phyloP scores from a whole-genome alignment of 2,797 vertebrate genomes.

The Gobio occitaniae region DNA sequence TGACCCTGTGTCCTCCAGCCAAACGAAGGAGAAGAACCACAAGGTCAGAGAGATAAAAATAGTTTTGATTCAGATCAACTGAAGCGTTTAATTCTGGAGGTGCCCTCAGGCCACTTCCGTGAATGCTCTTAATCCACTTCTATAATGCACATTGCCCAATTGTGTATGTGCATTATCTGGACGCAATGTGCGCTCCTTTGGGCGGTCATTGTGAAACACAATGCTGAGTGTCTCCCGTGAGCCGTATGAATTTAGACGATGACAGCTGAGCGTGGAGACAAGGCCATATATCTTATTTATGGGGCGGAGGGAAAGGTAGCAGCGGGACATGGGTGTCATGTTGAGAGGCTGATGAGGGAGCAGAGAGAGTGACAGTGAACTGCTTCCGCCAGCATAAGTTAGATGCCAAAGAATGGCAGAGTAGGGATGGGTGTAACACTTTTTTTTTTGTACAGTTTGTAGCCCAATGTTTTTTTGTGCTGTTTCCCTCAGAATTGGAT shows the following conservation, averaged over 20 bases:
- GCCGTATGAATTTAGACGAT: conserved; percentile 81
- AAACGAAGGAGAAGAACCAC: conserved; percentile 47
- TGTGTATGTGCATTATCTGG: conserved; percentile 83
- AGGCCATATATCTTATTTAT: conserved; percentile 60
- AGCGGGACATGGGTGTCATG: conserved; percentile 45
- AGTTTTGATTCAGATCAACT: conserved; percentile 79
- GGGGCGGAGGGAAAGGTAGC: conserved; percentile 11
- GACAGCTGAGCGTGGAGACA: conserved; percentile 83
- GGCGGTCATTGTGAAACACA: conserved; percentile 83
- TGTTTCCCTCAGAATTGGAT: background rate
- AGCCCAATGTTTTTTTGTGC: background rate
- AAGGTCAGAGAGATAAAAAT: conserved; percentile 65
- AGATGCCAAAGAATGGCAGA: background rate
- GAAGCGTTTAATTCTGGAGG: conserved; percentile 83
- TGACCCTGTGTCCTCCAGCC: conserved; percentile 46
- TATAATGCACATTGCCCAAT: conserved; percentile 85
- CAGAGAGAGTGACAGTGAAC: background rate
- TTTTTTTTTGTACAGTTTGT: background rate
- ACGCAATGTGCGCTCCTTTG: conserved; percentile 80
- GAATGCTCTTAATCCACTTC: conserved; percentile 78
- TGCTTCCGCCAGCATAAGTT: background rate
- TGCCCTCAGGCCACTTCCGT: conserved; percentile 79
- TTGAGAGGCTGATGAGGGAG: conserved; percentile 23
- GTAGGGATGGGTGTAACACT: background rate
- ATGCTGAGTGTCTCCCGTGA: conserved; percentile 83